Evolutionary conservation across 2,113 vertebrate species (phyloP).

Genomic region (Amphiprion ocellaris): DNA sequence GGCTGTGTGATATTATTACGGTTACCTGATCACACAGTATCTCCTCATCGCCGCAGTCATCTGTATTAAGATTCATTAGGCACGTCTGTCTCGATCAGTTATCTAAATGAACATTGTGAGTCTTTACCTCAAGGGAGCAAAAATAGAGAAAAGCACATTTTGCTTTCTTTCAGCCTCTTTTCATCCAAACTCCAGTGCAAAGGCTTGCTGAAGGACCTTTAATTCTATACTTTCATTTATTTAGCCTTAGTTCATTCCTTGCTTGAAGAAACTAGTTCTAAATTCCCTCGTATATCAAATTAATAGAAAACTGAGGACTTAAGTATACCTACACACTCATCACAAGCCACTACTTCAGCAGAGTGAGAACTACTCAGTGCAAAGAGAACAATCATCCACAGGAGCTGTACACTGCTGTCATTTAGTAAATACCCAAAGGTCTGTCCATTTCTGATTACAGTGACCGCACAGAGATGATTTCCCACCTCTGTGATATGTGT

Average conservation of each 20-base stretch:
- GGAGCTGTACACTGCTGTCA: not conserved
- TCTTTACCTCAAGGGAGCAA: not conserved
- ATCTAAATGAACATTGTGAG: slow-evolving; percentile 15
- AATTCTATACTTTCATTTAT: not conserved
- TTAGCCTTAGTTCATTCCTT: not conserved
- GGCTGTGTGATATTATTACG: not conserved
- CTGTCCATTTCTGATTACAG: slow-evolving; percentile 10
- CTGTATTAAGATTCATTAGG: slow-evolving; percentile 6
- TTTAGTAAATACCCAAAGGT: not conserved
- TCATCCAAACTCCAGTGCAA: not conserved
- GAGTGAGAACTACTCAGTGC: not conserved
- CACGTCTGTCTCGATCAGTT: slow-evolving; percentile 9
- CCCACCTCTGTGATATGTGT: slow-evolving; percentile 8
- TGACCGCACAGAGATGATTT: slow-evolving; percentile 8
- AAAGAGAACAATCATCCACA: not conserved
- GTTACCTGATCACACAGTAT: slow-evolving; percentile 8
- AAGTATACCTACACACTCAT: not conserved
- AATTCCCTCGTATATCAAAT: not conserved
- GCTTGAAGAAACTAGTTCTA: not conserved
- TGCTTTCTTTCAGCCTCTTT: not conserved
- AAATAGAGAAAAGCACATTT: not conserved
- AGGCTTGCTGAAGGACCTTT: not conserved
- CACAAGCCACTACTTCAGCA: not conserved
- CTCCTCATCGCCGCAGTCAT: slow-evolving; percentile 5
- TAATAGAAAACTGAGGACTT: not conserved